A percentile compares a stretch with the other conserved stretches of the same genome.
These are phyloP conservation scores for Xiphorhynchus erythropygius DNA, from an alignment of 2,797 vertebrate species.

Conservation along the genomic window DNA sequence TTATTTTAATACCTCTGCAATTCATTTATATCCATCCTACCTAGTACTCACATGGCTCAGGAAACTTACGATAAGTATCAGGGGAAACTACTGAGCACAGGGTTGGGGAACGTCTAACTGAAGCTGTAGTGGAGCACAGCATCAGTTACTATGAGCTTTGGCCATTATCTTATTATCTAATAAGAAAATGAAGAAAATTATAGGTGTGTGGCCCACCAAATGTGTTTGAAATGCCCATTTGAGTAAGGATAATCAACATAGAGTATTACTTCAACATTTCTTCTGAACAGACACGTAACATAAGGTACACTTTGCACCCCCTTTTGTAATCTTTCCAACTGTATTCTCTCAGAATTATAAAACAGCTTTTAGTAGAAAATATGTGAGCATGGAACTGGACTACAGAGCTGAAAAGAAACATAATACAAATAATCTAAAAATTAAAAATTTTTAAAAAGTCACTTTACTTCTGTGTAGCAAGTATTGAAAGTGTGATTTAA, in stretches of 20 bases:
- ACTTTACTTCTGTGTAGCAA: background rate
- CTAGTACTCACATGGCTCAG: background rate
- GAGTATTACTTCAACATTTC: background rate
- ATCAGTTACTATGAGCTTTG: background rate
- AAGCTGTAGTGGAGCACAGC: background rate
- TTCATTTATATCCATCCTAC: background rate
- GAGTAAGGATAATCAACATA: background rate
- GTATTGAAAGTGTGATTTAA: background rate
- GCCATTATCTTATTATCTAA: background rate
- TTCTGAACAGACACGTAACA: background rate
- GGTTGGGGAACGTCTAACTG: background rate
- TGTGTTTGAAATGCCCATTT: background rate
- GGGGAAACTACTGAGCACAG: background rate
- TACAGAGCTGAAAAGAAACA: background rate
- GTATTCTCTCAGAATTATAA: background rate
- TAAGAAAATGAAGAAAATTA: background rate
- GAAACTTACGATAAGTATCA: background rate
- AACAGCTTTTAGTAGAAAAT: background rate
- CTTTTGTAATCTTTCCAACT: background rate
- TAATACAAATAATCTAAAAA: background rate
- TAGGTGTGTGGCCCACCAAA: background rate
- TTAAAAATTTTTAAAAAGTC: background rate
- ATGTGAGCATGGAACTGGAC: background rate
- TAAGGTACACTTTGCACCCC: background rate
- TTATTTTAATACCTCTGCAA: background rate